Evolutionary conservation across 2,113 vertebrate species (phyloP).

Genomic region (Rhegmatorhina hoffmannsi): DNA sequence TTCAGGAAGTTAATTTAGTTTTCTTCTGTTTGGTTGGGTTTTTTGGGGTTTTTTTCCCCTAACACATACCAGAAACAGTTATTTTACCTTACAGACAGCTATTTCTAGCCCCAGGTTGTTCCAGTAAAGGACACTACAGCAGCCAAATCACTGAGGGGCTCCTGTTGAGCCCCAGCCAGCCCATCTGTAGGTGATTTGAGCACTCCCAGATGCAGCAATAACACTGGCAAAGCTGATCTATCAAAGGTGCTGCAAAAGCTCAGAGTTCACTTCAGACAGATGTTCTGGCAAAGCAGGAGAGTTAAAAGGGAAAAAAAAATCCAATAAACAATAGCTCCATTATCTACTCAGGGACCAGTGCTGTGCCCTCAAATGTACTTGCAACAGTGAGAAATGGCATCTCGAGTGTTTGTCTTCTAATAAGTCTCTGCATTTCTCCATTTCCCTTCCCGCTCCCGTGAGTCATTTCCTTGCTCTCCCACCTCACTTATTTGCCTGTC

Average conservation of each 20-base stretch:
- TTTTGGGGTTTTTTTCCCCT: neutral
- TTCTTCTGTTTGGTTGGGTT: neutral
- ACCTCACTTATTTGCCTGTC: neutral
- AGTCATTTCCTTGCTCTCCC: neutral
- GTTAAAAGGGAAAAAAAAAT: neutral
- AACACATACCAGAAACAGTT: neutral
- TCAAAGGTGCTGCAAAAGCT: neutral
- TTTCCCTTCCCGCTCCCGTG: neutral
- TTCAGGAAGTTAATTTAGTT: neutral
- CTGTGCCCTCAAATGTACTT: neutral
- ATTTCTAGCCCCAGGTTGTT: neutral
- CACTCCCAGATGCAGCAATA: conserved; percentile 33
- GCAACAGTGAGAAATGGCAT: neutral
- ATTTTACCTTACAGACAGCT: neutral
- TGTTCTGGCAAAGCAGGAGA: neutral
- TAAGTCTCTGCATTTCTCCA: neutral
- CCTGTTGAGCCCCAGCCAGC: neutral
- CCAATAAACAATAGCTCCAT: neutral
- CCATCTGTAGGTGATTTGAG: neutral
- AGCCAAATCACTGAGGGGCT: neutral
- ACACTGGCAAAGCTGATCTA: neutral
- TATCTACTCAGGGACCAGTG: neutral
- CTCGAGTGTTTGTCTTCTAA: neutral
- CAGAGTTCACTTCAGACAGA: neutral
- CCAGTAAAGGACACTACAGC: neutral